These are phyloP conservation scores for Synanthedon andrenaeformis DNA, from an alignment of 2,888 invertebrate genomes.

Conservation along the genomic window DNA sequence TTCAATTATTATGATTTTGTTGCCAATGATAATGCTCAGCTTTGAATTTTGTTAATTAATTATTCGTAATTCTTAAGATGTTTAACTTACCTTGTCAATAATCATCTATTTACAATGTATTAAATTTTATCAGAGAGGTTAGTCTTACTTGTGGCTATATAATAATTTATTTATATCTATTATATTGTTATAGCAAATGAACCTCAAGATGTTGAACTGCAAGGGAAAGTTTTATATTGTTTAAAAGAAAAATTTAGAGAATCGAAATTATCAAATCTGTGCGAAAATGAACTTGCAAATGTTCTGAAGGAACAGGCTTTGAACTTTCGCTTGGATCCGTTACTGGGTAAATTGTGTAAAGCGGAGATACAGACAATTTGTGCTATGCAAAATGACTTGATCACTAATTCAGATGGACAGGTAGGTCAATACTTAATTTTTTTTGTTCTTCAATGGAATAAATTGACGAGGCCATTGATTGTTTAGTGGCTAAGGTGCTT, in stretches of 20 bases:
- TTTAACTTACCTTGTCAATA: too few species aligned
- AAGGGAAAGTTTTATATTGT: conserved; percentile 87
- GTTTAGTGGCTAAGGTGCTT: too few species aligned
- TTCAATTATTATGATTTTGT: too few species aligned
- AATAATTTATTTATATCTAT: too few species aligned
- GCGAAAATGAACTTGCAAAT: conserved; percentile 85
- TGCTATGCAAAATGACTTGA: conserved; percentile 49
- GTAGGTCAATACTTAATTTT: conserved; percentile 19
- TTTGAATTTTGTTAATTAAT: too few species aligned
- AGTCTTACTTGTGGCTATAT: too few species aligned
- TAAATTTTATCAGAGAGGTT: too few species aligned
- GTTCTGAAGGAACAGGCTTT: conserved; percentile 89
- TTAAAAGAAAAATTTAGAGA: conserved; percentile 84
- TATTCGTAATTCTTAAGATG: too few species aligned
- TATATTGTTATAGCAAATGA: conserved; percentile 35
- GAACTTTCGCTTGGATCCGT: conserved; percentile 91
- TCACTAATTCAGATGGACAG: conserved; percentile 59
- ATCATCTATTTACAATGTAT: too few species aligned
- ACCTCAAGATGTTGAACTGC: conserved; percentile 77
- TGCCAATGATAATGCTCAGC: too few species aligned
- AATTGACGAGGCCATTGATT: too few species aligned
- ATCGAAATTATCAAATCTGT: conserved; percentile 78
- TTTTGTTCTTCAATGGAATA: too few species aligned
- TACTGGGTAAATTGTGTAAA: conserved; percentile 84
- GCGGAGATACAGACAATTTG: conserved; percentile 78